Base-by-base conservation (phyloP, 2,113 vertebrate species). In the Procapra przewalskii region DNA sequence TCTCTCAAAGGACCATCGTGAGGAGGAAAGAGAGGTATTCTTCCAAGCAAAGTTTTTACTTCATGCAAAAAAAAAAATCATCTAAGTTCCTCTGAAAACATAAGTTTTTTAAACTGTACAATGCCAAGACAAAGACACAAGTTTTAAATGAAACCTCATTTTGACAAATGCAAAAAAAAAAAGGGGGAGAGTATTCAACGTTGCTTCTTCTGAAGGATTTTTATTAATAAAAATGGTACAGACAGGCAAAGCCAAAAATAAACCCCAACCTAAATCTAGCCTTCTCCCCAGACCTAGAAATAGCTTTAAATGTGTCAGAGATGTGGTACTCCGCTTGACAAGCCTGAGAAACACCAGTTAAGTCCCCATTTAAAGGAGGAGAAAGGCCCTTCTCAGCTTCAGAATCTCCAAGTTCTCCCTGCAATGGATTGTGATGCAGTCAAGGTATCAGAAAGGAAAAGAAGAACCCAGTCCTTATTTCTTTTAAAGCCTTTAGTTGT, bases 31-130 rank as follows among this genome's bases (percentile, higher is more conserved):
- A 97, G 62, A 93, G 52, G 48, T 36, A 45, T 50, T 95, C 83
- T 96, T 96, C 90, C 95, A 88, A 96, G 91, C 52, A 91, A 90
- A 98, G 52, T 52, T 97, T 83, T 90, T 67, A 96, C 48, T 75
- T 90, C 57, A 92, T 40, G 36, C 40, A n/a, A n/a, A 89, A 90
- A 98, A 92, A 50, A 40, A 40, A 40, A 15, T 97, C 54, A 93
- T 60, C 84, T 84, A 97, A 97, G 95, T 64, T 92, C 23, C 82
- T 98, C 80, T 71, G 62, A 83, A 94, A 94, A 97, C 71, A 14
- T 89, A 95, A 91, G 40, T 43, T 89, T 71, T 81, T 48, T 2
- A 94, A 94, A 92, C 29, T 90, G 25, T 15, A 86, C 55, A 83
- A 81, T 23, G 14, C 25, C 57, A 84, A 94, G 95, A 93, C 55